Evolutionary conservation across 2,888 invertebrate species (phyloP).

Genomic region (Amblyjoppa fuscipennis): DNA sequence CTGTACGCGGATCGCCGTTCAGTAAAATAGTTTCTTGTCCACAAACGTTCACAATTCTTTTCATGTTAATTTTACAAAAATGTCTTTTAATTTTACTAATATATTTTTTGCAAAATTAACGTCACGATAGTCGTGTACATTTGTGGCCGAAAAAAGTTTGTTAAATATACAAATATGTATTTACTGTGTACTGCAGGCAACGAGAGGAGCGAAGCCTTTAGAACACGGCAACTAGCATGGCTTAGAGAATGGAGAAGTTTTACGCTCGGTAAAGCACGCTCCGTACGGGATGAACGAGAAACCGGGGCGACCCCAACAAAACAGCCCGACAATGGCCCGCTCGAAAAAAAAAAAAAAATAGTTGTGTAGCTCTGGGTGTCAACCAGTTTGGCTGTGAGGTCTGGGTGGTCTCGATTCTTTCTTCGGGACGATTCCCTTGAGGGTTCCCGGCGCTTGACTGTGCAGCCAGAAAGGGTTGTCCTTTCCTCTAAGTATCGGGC

Average conservation of each 20-base stretch:
- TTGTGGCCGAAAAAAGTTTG: too few species aligned
- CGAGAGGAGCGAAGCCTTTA: constrained; percentile 75
- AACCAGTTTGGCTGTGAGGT: constrained; percentile 77
- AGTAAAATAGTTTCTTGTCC: too few species aligned
- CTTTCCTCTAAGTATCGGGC: constrained; percentile 26
- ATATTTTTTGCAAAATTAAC: too few species aligned
- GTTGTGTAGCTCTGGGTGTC: constrained; percentile 78
- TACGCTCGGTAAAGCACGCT: constrained; percentile 83
- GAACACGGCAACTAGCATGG: constrained; percentile 79
- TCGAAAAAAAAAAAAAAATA: constrained; percentile 75
- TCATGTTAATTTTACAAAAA: too few species aligned
- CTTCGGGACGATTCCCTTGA: constrained; percentile 38
- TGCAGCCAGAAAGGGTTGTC: constrained; percentile 57
- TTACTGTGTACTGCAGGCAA: constrained; percentile 47
- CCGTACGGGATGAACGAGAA: constrained; percentile 51
- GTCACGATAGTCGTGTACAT: too few species aligned
- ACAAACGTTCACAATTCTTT: too few species aligned
- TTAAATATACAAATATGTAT: too few species aligned
- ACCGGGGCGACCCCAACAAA: constrained; percentile 60
- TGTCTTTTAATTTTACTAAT: too few species aligned
- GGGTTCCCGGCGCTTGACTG: constrained; percentile 54
- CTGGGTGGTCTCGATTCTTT: constrained; percentile 74
- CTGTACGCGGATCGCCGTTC: constrained; percentile 17
- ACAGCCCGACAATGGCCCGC: constrained; percentile 44
- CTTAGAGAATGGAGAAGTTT: constrained; percentile 82